Evolutionary conservation across 2,888 invertebrate species (phyloP).

Genomic region (Ethmia dodecea): DNA sequence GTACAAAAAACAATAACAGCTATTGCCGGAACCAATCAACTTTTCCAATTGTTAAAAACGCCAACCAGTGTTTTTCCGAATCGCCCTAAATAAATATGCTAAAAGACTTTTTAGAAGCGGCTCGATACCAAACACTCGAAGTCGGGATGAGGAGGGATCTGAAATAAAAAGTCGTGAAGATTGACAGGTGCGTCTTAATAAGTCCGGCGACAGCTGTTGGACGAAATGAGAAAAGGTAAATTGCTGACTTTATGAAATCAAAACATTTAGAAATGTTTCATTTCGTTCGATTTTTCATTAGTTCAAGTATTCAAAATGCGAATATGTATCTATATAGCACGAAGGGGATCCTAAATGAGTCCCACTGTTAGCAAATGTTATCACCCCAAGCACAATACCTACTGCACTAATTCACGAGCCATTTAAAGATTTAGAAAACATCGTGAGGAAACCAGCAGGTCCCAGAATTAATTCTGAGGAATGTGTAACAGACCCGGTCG

Average conservation of each 20-base stretch:
- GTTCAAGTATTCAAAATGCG: background rate
- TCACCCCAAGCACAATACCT: too few species aligned
- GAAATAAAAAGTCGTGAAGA: slow-evolving; percentile 68
- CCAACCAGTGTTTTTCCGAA: slow-evolving; percentile 32
- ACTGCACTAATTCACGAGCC: too few species aligned
- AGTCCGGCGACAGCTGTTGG: slow-evolving; percentile 62
- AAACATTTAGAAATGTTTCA: slow-evolving; percentile 19
- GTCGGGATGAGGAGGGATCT: slow-evolving; percentile 50
- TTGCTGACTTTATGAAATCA: slow-evolving; percentile 51
- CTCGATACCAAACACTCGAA: slow-evolving; percentile 53
- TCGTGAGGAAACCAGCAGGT: too few species aligned
- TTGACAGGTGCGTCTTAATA: slow-evolving; percentile 78
- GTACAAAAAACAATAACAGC: slow-evolving; percentile 5
- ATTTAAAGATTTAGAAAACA: too few species aligned
- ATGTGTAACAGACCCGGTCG: too few species aligned
- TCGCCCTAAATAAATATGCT: slow-evolving; percentile 59
- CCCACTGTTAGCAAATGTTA: too few species aligned
- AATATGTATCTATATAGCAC: too few species aligned
- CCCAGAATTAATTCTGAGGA: too few species aligned
- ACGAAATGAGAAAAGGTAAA: slow-evolving; percentile 72
- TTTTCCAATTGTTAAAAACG: slow-evolving; percentile 45
- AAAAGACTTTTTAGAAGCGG: slow-evolving; percentile 41
- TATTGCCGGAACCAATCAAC: slow-evolving; percentile 41
- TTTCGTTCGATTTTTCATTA: slow-evolving; percentile 17
- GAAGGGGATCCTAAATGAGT: too few species aligned